phyloP scores from a whole-genome alignment of 2,888 invertebrate genomes.

The Phengaris alcon region DNA sequence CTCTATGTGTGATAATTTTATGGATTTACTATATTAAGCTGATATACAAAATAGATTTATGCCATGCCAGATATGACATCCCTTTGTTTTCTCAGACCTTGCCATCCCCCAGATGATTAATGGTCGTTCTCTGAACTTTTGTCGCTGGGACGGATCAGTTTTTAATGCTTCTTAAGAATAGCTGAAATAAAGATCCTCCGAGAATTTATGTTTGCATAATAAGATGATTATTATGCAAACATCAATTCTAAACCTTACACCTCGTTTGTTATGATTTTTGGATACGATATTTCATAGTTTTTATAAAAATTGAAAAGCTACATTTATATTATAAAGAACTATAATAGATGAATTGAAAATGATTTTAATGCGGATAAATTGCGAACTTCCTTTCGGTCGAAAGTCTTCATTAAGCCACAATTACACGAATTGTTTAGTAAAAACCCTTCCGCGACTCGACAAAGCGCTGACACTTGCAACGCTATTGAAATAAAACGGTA shows the following conservation, averaged over 20 bases:
- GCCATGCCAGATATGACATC: conserved; percentile 35
- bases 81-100: conserved; percentile 41
- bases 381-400: conserved; percentile 8
- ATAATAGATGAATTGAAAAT: not conserved
- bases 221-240: conserved; percentile 2
- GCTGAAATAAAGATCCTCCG: conserved; percentile 36
- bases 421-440: conserved; percentile 19
- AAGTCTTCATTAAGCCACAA: conserved; percentile 15
- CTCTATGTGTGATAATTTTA: conserved; percentile 9
- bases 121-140: conserved; percentile 39
- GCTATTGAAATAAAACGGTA: conserved; percentile 44
- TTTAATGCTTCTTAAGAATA: conserved; percentile 41
- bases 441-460: conserved; percentile 6
- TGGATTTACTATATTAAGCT: conserved; percentile 3
- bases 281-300: not conserved
- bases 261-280: conserved; percentile 7
- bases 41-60: conserved; percentile 29
- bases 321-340: too few relatives aligned
- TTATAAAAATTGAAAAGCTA: not conserved
- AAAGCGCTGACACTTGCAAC: conserved; percentile 35
- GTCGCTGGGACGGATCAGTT: conserved; percentile 39
- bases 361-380: conserved; percentile 2
- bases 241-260: not conserved
- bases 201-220: conserved; percentile 27
- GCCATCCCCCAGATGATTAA: conserved; percentile 40